Conservation (phyloP, 2,113 vertebrate species). For the Uria aalge region DNA sequence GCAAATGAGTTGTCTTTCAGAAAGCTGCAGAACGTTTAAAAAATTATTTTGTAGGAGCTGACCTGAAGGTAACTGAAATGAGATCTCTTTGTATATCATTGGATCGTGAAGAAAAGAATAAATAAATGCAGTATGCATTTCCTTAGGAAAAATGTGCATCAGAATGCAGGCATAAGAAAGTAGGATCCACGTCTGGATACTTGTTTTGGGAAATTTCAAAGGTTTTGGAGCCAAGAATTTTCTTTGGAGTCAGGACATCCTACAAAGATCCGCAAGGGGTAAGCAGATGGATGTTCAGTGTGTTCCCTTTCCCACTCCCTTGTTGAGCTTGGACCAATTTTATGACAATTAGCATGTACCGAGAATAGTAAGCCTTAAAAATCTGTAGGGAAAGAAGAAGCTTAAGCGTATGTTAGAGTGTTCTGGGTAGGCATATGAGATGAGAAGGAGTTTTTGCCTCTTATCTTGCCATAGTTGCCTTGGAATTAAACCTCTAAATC, state of each 20-base stretch:
- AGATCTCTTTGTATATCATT: background rate
- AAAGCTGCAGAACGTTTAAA: background rate
- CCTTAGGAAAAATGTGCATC: background rate
- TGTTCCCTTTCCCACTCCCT: conserved; percentile 20
- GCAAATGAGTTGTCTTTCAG: background rate
- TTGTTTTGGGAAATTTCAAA: conserved; percentile 3
- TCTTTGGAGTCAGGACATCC: conserved; percentile 24
- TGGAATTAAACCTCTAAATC: background rate
- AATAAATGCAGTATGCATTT: background rate
- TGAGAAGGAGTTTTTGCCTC: background rate
- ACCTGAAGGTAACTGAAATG: background rate
- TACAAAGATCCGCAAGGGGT: background rate
- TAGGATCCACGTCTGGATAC: background rate
- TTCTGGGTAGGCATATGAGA: background rate
- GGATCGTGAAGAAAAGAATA: background rate
- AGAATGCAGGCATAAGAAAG: background rate
- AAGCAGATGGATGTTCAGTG: conserved; percentile 41
- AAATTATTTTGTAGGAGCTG: background rate
- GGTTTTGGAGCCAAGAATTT: background rate
- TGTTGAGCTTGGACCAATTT: conserved; percentile 7
- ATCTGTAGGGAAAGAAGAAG: background rate
- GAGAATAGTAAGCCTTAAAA: background rate
- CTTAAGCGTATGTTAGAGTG: background rate
- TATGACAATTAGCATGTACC: background rate
- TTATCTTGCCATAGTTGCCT: background rate